Percentiles rank a stretch among this genome's conserved stretches.
phyloP scores from a whole-genome alignment of 2,113 vertebrate species.

The Limanda limanda region DNA sequence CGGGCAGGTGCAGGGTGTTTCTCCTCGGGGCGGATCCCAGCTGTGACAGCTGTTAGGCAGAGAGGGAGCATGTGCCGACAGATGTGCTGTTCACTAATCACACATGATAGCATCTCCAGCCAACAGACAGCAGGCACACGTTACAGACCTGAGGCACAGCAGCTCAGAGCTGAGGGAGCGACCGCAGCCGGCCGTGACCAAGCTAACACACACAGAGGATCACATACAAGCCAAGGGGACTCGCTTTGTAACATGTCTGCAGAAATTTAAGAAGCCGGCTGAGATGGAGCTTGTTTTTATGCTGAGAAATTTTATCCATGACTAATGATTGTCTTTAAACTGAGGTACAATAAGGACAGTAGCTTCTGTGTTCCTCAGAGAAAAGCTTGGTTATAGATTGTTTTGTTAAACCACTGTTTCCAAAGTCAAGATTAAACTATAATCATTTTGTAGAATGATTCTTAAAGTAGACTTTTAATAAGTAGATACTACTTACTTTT shows the following conservation, averaged over 20 bases:
- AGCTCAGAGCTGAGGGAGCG: not conserved
- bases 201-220: not conserved
- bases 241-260: no score
- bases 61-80: constrained; percentile 49
- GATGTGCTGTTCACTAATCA: constrained; percentile 42
- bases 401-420: no score
- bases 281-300: no score
- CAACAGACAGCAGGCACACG: constrained; percentile 66
- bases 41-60: constrained; percentile 58
- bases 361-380: no score
- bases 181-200: not conserved
- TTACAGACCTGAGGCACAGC: constrained; percentile 50
- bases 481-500: not conserved
- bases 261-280: no score
- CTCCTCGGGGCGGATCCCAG: constrained; percentile 47
- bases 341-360: no score
- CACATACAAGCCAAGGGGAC: not conserved
- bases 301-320: no score
- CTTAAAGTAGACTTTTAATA: no score
- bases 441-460: no score
- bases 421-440: no score
- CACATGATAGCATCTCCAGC: constrained; percentile 59
- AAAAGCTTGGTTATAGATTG: no score
- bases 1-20: constrained; percentile 74
- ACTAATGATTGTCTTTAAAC: no score